Percentiles rank a stretch among this genome's conserved stretches.
These are phyloP conservation scores for Saguinus imperator DNA, from an alignment of 2,113 vertebrate species.

Conservation along the genomic window DNA sequence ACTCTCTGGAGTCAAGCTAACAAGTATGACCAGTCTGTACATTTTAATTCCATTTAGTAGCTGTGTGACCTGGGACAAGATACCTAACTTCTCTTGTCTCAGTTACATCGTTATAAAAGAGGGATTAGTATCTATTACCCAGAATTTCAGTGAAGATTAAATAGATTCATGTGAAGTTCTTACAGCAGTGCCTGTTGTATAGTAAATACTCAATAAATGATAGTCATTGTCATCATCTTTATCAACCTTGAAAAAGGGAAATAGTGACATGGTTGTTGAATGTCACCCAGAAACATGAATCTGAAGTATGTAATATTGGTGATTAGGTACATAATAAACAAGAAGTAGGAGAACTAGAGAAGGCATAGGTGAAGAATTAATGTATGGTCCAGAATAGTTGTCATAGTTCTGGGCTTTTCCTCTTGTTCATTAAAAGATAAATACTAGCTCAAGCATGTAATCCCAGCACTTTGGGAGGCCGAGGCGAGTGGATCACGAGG, in stretches of 20 bases:
- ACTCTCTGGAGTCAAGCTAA: not conserved
- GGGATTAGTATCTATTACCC: not conserved
- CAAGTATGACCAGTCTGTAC: not conserved
- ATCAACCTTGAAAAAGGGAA: not conserved
- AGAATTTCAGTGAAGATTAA: slow-evolving; percentile 28
- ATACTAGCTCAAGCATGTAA: too few species aligned
- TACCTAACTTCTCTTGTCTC: not conserved
- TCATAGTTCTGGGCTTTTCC: not conserved
- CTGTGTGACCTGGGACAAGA: not conserved
- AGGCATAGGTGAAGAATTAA: not conserved
- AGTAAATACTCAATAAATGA: not conserved
- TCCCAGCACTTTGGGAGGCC: too few species aligned
- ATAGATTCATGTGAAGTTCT: not conserved
- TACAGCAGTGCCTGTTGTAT: not conserved
- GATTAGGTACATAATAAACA: not conserved
- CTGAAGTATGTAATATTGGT: not conserved
- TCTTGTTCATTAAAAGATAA: not conserved
- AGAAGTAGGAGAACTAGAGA: not conserved
- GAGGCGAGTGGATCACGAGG: too few species aligned
- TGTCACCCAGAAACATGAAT: not conserved
- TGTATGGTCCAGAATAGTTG: not conserved
- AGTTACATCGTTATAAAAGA: not conserved
- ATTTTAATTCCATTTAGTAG: not conserved
- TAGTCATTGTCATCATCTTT: not conserved
- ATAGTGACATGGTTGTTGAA: not conserved